A percentile compares a stretch with the other conserved stretches of the same genome.
phyloP scores from a whole-genome alignment of 2,113 vertebrate species.

The Aleadryas rufinucha region DNA sequence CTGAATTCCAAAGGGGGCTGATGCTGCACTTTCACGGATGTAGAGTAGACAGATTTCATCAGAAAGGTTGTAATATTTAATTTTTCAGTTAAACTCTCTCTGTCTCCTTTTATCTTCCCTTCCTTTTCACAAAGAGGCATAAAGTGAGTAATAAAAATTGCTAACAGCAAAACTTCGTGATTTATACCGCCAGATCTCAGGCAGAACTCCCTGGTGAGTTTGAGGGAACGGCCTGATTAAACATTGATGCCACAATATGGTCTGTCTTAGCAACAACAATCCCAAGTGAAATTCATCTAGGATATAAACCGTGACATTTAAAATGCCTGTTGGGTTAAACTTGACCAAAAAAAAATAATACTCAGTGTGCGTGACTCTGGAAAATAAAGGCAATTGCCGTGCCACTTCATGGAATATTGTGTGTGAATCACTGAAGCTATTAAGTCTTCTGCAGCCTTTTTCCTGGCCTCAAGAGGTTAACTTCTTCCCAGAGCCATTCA shows the following conservation, averaged over 20 bases:
- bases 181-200: conserved; percentile 7
- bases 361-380: neutral
- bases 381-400: neutral
- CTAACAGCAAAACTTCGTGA: neutral
- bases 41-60: neutral
- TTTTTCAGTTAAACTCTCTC: neutral
- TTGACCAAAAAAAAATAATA: neutral
- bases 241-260: conserved; percentile 59
- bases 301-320: neutral
- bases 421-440: neutral
- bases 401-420: neutral
- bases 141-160: conserved; percentile 25
- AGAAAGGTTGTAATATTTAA: neutral
- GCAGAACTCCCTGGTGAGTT: conserved; percentile 34
- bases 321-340: conserved; percentile 17
- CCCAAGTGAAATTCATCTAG: conserved; percentile 10
- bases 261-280: conserved; percentile 43
- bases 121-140: neutral
- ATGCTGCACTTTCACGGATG: neutral
- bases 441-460: conserved; percentile 1
- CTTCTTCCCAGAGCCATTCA: neutral
- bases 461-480: conserved; percentile 39
- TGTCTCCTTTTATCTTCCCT: neutral
- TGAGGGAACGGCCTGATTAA: conserved; percentile 46
- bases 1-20: neutral